Percentiles rank a stretch among this genome's conserved stretches.
Conservation (phyloP, 2,113 vertebrate species). For the pig (Sus scrofa) region DNA sequence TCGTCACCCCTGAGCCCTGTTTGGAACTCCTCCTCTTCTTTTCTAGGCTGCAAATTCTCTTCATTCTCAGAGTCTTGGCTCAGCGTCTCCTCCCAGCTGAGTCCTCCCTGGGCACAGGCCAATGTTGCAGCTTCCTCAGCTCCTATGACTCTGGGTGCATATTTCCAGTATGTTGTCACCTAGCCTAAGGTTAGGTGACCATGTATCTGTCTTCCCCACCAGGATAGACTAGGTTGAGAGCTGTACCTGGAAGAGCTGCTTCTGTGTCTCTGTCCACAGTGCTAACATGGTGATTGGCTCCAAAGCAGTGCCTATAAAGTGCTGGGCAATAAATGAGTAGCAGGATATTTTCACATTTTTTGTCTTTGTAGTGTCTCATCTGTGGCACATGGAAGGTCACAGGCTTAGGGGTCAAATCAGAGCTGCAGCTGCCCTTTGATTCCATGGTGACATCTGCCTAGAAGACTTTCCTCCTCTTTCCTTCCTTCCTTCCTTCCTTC, state of each 20-base stretch:
- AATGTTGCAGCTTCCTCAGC: background rate
- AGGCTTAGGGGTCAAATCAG: too few relatives aligned
- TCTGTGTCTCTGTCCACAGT: background rate
- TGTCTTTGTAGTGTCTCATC: too few relatives aligned
- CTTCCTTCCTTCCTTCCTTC: too few relatives aligned
- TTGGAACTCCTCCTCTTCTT: background rate
- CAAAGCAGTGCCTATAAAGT: background rate
- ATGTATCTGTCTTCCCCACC: background rate
- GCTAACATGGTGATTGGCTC: background rate
- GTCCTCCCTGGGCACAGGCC: background rate
- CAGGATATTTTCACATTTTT: background rate
- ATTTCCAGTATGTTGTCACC: slow-evolving; percentile 8
- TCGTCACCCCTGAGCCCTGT: too few relatives aligned
- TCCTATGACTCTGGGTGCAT: background rate
- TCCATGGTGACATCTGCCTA: background rate
- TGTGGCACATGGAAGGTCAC: too few relatives aligned
- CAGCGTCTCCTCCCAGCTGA: background rate
- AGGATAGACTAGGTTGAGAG: background rate
- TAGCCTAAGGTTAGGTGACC: background rate
- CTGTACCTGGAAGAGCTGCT: background rate
- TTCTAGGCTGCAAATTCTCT: background rate
- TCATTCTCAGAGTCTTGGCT: slow-evolving; percentile 23
- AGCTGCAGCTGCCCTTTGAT: background rate
- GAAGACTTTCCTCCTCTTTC: background rate
- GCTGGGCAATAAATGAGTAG: background rate